Evolutionary conservation across 2,888 invertebrate genomes (phyloP), one percentile per base, ranked within the genome.

Genomic region (Xylota sylvarum): DNA sequence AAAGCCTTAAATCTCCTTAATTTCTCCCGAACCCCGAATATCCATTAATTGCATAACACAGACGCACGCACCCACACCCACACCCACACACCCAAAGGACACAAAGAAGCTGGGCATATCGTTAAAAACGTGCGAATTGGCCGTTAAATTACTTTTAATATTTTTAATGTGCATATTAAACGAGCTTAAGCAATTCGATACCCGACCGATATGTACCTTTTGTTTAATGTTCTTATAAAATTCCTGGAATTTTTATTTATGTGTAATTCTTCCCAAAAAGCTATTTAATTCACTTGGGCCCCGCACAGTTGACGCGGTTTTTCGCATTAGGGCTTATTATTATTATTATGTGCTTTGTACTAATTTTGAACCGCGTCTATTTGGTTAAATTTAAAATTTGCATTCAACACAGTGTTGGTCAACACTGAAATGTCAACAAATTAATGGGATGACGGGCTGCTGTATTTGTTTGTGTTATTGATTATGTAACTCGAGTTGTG

Each of bases 131-230:
- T 81, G 74, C 60, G 55, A 86, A 81, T 77, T 77, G 81, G 56
- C 65, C 77, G 67, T 82, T 48, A 86, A 86, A 72, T 81, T 67
- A 72, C 60, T 81, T 76, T 76, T 85, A 70, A 70, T 80, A 43
- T 50, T 56, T 74, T 69, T 69, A 56, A 84, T 46, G 72, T 55
- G 62, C 65, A 80, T 84, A 64, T 64, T 80, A 64, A 85, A 62
- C 64, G 64, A 65, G 79, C 60, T 62, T 79, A 67, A 69, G 52
- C 50, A 69, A 69, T 69, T 60, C 72, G 62, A 70, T 69, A 78
- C 46, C 32, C 60, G 17, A 23, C 56, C 19, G 19, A 19, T 46
- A 17, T 5, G 43, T 43, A 43, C 55, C 46, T 46, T 72, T 35
- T 56, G 62, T 27, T 70, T 70, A 55, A 62, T 78, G 70, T 43